Evolutionary conservation across 2,797 vertebrate genomes (phyloP).

Genomic region (Graptemys geographica): DNA sequence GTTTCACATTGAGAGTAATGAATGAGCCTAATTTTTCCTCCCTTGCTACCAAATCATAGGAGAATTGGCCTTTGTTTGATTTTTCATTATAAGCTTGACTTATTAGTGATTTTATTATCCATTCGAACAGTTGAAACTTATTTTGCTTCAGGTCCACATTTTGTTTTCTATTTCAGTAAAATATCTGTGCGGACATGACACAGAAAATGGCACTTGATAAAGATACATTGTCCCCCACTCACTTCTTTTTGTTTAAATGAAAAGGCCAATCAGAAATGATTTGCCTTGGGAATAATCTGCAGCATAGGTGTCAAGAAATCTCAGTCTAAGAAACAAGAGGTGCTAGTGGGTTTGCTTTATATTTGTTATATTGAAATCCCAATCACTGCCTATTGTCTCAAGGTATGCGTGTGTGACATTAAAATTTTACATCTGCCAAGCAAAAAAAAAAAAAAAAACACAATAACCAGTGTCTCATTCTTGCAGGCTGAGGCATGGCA

Average conservation of each 20-base stretch:
- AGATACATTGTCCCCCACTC: neutral
- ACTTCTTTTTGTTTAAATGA: conserved; percentile 30
- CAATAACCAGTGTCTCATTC: neutral
- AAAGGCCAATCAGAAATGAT: conserved; percentile 4
- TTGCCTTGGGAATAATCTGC: conserved; percentile 7
- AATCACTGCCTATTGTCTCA: neutral
- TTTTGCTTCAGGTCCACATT: neutral
- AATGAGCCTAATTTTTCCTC: neutral
- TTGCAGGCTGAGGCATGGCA: conserved; percentile 25
- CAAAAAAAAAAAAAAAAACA: neutral
- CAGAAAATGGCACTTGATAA: neutral
- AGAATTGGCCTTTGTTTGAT: conserved; percentile 7
- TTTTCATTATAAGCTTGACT: conserved; percentile 41
- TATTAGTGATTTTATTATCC: conserved; percentile 17
- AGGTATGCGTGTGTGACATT: neutral
- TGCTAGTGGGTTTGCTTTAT: neutral
- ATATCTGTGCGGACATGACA: conserved; percentile 1
- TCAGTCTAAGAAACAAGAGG: neutral
- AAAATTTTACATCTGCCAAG: conserved; percentile 5
- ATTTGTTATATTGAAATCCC: neutral
- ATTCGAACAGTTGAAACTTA: conserved; percentile 1
- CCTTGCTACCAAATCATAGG: neutral
- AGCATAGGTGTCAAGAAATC: neutral
- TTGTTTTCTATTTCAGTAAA: conserved; percentile 5
- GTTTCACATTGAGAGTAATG: conserved; percentile 10